phyloP scores from a whole-genome alignment of 2,888 invertebrate species.

The Cyaniris semiargus region DNA sequence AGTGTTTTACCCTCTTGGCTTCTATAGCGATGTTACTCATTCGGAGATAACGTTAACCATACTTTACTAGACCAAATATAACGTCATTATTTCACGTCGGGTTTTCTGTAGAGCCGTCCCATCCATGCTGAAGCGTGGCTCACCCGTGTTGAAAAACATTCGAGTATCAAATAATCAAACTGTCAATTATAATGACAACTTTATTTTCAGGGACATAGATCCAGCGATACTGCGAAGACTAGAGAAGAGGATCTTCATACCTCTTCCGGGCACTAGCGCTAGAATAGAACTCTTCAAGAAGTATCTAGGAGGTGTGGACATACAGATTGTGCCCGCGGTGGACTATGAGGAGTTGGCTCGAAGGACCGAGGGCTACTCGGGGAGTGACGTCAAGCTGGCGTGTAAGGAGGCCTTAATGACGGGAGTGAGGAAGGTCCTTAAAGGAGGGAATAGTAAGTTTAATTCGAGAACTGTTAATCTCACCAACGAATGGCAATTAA shows the following conservation, averaged over 20 bases:
- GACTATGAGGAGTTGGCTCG: constrained; percentile 73
- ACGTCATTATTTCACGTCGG: no score
- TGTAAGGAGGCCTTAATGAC: constrained; percentile 95
- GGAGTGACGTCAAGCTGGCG: constrained; percentile 91
- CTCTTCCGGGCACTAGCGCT: constrained; percentile 85
- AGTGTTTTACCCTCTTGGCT: no score
- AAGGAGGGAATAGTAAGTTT: constrained; percentile 48
- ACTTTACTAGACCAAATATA: no score
- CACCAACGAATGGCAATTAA: no score
- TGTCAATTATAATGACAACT: no score
- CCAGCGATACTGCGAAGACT: constrained; percentile 91
- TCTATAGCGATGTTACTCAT: no score
- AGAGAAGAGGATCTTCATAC: constrained; percentile 92
- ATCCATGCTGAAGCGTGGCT: no score
- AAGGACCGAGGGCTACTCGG: constrained; percentile 89
- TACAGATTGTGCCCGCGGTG: constrained; percentile 67
- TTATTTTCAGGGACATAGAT: constrained; percentile 88
- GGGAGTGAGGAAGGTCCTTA: constrained; percentile 83
- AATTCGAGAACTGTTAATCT: no score
- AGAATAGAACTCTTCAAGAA: constrained; percentile 85
- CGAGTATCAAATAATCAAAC: no score
- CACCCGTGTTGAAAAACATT: no score
- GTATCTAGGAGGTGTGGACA: constrained; percentile 75
- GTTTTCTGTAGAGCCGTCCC: no score
- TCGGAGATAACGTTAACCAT: no score